A percentile compares a stretch with the other conserved stretches of the same genome.
Conservation (phyloP, 2,797 vertebrate species). For the Schizopygopsis pylzovi region DNA sequence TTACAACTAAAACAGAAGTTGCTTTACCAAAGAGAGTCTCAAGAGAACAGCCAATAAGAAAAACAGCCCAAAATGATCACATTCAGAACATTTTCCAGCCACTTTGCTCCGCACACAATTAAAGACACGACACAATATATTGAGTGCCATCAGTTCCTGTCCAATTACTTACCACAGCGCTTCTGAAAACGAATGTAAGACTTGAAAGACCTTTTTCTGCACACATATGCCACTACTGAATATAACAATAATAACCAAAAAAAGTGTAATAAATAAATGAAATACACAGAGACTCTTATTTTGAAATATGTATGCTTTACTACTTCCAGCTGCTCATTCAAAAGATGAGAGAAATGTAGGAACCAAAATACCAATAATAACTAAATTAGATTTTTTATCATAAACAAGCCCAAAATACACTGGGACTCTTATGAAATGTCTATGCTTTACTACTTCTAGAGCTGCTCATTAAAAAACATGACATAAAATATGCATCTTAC, state of each 20-base stretch:
- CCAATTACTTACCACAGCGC: background rate
- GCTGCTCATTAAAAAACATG: no score
- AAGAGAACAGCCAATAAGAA: background rate
- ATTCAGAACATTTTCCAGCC: background rate
- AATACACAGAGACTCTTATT: no score
- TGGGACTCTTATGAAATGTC: background rate
- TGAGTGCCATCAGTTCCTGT: constrained; percentile 18
- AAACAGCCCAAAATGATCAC: background rate
- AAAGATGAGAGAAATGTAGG: no score
- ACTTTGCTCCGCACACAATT: background rate
- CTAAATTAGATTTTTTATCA: background rate
- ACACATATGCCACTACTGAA: no score
- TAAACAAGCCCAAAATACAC: background rate
- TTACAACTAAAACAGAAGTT: background rate
- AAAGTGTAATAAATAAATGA: no score
- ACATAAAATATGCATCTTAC: background rate
- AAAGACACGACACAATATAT: constrained; percentile 13
- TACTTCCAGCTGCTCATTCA: background rate
- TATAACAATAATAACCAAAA: no score
- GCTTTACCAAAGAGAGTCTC: background rate
- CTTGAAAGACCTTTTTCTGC: background rate
- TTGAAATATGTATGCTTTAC: no score
- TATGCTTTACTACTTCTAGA: background rate
- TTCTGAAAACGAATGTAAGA: background rate
- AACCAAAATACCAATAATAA: no score